Conservation (phyloP, 2,113 vertebrate species). For the Herpailurus yagouaroundi region DNA sequence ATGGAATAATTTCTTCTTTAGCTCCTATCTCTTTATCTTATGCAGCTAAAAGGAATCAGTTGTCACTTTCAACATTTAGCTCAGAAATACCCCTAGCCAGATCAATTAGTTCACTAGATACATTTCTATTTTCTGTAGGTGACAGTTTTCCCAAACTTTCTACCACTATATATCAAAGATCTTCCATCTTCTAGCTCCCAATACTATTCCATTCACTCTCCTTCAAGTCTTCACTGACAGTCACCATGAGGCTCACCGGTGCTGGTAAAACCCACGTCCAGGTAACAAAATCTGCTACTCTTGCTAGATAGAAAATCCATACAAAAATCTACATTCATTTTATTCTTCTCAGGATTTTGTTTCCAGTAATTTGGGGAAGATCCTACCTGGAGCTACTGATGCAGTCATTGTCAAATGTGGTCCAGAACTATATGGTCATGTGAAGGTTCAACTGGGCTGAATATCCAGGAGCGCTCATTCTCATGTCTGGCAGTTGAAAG, state of each 20-base stretch:
- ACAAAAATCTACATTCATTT: neutral
- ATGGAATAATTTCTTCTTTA: slow-evolving; percentile 8
- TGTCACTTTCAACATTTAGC: neutral
- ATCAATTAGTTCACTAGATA: neutral
- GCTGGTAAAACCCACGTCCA: neutral
- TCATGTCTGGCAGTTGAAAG: neutral
- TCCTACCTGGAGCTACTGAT: neutral
- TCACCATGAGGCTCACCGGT: neutral
- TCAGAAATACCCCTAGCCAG: neutral
- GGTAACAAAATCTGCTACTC: neutral
- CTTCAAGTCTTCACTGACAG: neutral
- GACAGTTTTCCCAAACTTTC: neutral
- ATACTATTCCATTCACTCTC: neutral
- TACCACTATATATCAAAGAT: neutral
- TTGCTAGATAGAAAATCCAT: neutral
- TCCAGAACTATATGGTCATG: neutral
- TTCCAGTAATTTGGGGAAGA: neutral
- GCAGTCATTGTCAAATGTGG: neutral
- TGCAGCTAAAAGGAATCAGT: neutral
- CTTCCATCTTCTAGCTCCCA: neutral
- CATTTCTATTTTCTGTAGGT: neutral
- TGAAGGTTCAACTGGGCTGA: neutral
- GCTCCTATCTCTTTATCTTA: slow-evolving; percentile 17
- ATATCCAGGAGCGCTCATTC: neutral
- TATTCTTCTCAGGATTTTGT: slow-evolving; percentile 25